These are phyloP conservation scores for Archips crataeganus DNA, from an alignment of 2,888 invertebrate genomes.

Conservation along the genomic window DNA sequence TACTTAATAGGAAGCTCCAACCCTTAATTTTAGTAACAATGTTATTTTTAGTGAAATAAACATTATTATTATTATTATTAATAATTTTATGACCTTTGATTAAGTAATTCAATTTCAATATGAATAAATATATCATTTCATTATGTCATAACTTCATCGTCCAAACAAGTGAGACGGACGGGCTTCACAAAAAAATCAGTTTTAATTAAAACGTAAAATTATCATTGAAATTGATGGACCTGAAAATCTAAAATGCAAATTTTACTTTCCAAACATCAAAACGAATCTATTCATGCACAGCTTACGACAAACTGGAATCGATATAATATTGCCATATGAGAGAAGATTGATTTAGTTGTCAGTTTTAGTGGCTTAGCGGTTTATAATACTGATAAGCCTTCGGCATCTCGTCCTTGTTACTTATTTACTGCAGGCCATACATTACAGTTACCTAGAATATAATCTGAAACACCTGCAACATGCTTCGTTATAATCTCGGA, in stretches of 20 bases:
- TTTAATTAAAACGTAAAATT: neutral
- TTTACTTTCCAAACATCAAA: slow-evolving; percentile 12
- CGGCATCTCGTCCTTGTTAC: slow-evolving; percentile 42
- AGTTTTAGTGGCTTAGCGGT: slow-evolving; percentile 50
- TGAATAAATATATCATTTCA: neutral
- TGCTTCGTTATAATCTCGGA: slow-evolving; percentile 12
- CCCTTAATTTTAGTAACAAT: too few species aligned
- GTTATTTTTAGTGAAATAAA: too few species aligned
- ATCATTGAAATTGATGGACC: slow-evolving; percentile 2
- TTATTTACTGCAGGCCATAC: slow-evolving; percentile 38
- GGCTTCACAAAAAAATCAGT: neutral
- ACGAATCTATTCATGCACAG: slow-evolving; percentile 30
- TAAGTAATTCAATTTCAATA: neutral
- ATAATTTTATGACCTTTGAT: neutral
- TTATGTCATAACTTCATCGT: neutral
- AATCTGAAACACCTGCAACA: slow-evolving; percentile 25
- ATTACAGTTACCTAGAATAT: slow-evolving; percentile 6
- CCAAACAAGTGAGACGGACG: neutral
- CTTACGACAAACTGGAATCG: slow-evolving; percentile 39
- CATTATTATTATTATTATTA: too few species aligned
- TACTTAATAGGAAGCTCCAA: too few species aligned
- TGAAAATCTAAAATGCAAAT: slow-evolving; percentile 17
- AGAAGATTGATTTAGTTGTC: slow-evolving; percentile 53
- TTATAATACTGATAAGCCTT: slow-evolving; percentile 48
- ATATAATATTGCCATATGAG: slow-evolving; percentile 50